A percentile compares a stretch with the other conserved stretches of the same genome.
phyloP scores from a whole-genome alignment of 2,113 vertebrate genomes.

The Aythya baeri region DNA sequence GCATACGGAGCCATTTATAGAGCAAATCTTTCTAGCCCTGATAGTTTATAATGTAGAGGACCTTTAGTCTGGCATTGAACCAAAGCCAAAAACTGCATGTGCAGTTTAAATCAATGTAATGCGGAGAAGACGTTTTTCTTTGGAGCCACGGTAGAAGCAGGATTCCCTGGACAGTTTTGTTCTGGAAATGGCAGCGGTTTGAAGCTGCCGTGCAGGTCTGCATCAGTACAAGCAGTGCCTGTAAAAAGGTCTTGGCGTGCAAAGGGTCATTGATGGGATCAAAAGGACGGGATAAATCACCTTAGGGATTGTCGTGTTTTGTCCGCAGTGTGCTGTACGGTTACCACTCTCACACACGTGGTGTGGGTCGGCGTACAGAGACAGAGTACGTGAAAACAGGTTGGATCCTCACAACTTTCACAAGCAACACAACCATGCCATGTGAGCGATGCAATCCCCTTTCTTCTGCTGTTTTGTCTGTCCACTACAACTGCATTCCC shows the following conservation, averaged over 20 bases:
- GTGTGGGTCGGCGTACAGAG: rapidly evolving
- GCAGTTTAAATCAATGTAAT: not conserved
- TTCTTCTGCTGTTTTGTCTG: not conserved
- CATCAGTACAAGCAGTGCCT: not conserved
- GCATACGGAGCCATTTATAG: constrained; percentile 3
- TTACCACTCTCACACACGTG: rapidly evolving
- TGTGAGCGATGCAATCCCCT: not conserved
- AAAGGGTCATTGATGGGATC: not conserved
- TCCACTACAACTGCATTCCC: not conserved
- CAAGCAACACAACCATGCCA: not conserved
- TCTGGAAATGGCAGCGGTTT: not conserved
- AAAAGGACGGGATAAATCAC: not conserved
- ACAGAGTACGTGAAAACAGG: not conserved
- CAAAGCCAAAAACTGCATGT: not conserved
- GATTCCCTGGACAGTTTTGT: not conserved
- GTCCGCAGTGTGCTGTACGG: not conserved
- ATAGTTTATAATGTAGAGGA: constrained; percentile 10
- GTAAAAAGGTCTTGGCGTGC: not conserved
- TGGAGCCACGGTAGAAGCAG: not conserved
- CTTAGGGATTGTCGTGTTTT: not conserved
- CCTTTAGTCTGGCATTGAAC: constrained; percentile 18
- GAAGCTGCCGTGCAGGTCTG: not conserved
- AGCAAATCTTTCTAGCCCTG: constrained; percentile 15
- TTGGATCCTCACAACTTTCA: rapidly evolving
- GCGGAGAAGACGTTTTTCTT: not conserved